Conservation (phyloP, 53 echinoderm and acorn worm species). For the Hippasteria phrygiana region DNA sequence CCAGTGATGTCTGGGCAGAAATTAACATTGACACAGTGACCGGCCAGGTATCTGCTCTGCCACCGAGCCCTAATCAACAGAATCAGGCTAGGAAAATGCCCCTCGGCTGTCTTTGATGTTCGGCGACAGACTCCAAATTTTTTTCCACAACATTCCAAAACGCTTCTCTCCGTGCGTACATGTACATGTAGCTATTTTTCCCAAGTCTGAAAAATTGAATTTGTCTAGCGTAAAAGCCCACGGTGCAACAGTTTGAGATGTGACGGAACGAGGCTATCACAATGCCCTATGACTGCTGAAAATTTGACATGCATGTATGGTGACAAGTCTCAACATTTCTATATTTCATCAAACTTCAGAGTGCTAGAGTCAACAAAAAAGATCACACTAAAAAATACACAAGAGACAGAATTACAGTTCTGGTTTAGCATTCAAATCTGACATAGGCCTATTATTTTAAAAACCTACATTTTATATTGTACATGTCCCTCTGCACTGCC, state of each 20-base stretch:
- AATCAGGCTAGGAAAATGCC: conserved; percentile 45
- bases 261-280: conserved; percentile 4
- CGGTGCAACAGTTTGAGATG: background rate
- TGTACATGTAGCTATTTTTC: background rate
- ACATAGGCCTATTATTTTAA: too few relatives aligned
- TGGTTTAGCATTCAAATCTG: too few relatives aligned
- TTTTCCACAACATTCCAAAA: conserved; percentile 26
- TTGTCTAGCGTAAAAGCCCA: background rate
- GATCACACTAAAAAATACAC: background rate
- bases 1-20: conserved; percentile 16
- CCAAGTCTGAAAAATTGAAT: background rate
- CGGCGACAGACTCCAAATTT: conserved; percentile 41
- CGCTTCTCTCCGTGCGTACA: background rate
- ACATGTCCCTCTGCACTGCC: too few relatives aligned
- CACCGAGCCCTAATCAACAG: conserved; percentile 31
- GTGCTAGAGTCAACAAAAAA: background rate
- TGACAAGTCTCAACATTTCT: background rate
- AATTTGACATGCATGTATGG: background rate
- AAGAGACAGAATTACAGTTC: too few relatives aligned
- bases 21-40: conserved; percentile 59
- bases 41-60: conserved; percentile 52
- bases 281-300: background rate
- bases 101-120: conserved; percentile 63
- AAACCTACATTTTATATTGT: too few relatives aligned
- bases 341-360: background rate